Conservation (phyloP, 2,113 vertebrate species). For the Athene cunicularia region DNA sequence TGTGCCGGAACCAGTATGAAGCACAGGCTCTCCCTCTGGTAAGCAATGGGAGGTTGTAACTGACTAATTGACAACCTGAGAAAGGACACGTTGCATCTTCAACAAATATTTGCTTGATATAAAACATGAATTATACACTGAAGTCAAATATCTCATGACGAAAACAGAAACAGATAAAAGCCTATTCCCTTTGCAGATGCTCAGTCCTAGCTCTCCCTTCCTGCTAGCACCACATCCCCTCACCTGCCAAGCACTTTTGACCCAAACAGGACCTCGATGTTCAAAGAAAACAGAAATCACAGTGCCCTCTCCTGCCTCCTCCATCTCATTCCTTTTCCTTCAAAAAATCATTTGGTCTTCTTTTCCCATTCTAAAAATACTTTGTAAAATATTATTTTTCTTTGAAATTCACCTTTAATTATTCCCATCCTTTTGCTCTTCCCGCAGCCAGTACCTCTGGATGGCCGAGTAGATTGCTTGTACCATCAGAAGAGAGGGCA, state of each 20-base stretch:
- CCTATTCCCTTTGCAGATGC: background rate
- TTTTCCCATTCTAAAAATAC: background rate
- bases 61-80: background rate
- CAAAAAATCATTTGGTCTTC: background rate
- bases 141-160: background rate
- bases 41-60: background rate
- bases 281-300: background rate
- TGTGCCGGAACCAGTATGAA: background rate
- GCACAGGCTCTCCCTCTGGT: background rate
- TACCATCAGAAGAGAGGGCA: background rate
- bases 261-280: rapidly evolving
- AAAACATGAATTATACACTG: background rate
- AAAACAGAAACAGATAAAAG: background rate
- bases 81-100: background rate
- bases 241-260: background rate
- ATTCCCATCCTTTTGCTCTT: background rate
- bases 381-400: background rate
- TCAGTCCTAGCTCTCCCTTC: background rate
- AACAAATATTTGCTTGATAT: background rate
- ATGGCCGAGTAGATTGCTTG: background rate
- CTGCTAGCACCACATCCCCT: background rate
- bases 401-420: background rate
- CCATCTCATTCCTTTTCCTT: background rate
- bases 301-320: background rate
- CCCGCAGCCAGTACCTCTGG: background rate